Conservation (phyloP, 2,113 vertebrate genomes). For the Oreochromis tanganicae region DNA sequence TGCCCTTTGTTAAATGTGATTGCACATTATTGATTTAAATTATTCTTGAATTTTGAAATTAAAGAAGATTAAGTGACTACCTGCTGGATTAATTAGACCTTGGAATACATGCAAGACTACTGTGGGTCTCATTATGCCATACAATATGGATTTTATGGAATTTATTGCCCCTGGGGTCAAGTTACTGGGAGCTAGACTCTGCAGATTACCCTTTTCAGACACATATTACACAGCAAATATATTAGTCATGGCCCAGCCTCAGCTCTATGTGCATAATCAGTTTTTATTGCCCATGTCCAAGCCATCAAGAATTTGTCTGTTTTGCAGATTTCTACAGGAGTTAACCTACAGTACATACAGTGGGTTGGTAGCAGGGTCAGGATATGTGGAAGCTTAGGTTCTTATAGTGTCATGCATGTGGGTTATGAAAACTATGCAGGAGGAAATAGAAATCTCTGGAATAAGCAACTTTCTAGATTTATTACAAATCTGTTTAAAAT, state of each 20-base stretch:
- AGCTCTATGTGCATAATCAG: conserved; percentile 1
- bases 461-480: background rate
- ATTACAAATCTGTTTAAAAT: background rate
- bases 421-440: background rate
- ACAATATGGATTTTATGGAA: conserved; percentile 6
- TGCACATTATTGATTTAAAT: background rate
- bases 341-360: background rate
- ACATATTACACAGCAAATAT: background rate
- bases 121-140: background rate
- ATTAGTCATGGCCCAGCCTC: background rate
- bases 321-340: background rate
- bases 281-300: conserved; percentile 31
- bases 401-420: background rate
- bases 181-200: background rate
- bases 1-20: background rate
- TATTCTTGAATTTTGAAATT: background rate
- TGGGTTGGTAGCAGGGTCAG: background rate
- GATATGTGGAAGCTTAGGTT: background rate
- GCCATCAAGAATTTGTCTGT: conserved; percentile 16
- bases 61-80: conserved; percentile 24
- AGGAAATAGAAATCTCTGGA: background rate
- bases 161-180: background rate
- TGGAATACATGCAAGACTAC: background rate
- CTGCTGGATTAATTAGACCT: conserved; percentile 17
- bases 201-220: conserved; percentile 11